Evolutionary conservation across 2,113 vertebrate species (phyloP), one percentile per base, ranked within the genome.

Genomic region (Ifrita kowaldi): DNA sequence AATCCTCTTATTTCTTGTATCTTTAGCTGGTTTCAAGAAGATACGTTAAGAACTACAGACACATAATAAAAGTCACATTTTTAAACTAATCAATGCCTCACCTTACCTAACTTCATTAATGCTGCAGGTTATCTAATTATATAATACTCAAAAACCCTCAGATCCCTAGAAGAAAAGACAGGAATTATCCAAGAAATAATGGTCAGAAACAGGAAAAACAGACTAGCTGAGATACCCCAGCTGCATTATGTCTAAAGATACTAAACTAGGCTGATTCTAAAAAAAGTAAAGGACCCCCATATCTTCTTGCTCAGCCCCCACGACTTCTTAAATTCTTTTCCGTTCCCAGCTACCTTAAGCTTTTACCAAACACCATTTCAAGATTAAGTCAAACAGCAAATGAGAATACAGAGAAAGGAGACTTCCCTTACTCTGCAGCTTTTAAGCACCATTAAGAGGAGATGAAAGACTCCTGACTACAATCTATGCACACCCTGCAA

Each of bases 381-480:
- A 97, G 64, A 85, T 46, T 26, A 90, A 75, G 87, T 27, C 65
- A 84, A 90, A 56, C 32, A 84, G 56, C 71, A 46, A 47, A 70
- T n/a, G 50, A 93, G 73, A 90, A 59, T 53, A 69, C 10, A 68
- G 59, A 76, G 50, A 71, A 77, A 59, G 33, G 52, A 93, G 52
- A 41, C 73, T 70, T 86, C 46, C 80, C 92, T 94, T 80, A 63
- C 80, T 94, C 89, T 57, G 62, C 84, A 91, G 68, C 69, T 95
- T 96, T 89, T 71, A 87, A 24, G 49, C 18, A 19, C 52, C 65
- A 89, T 63, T 84, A 94, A 53, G 28, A 86, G 56, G 83, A 92
- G 91, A 95, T 71, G 80, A 96, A 95, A 95, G 87, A 71, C 84
- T 93, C 77, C 53, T 67, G 73, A 71, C 81, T 78, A 71, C 65